Evolutionary conservation across 1,140 invertebrate species (phyloP).

Genomic region (Anastrepha obliqua): DNA sequence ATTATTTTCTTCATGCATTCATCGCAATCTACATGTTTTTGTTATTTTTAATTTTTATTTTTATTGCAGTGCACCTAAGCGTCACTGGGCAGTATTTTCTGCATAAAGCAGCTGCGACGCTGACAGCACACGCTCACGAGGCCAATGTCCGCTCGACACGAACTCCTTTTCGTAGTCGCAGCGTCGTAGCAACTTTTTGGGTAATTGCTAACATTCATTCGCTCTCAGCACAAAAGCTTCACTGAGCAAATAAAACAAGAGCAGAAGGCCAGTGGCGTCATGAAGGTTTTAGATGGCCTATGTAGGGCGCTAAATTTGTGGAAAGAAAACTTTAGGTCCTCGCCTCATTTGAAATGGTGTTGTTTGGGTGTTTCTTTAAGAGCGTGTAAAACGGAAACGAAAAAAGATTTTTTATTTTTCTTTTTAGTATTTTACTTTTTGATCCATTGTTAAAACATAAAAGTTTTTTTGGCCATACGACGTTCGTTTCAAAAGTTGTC

Average conservation of each 20-base stretch:
- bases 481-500: too few relatives aligned
- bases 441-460: too few relatives aligned
- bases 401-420: too few relatives aligned
- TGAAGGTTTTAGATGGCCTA: neutral
- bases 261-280: neutral
- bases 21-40: neutral
- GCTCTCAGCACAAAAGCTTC: conserved; percentile 11
- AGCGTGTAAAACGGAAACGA: too few relatives aligned
- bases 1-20: neutral
- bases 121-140: conserved; percentile 20
- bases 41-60: neutral
- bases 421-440: too few relatives aligned
- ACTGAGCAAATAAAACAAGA: neutral
- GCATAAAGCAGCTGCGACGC: neutral
- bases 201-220: neutral
- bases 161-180: neutral
- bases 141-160: conserved; percentile 38
- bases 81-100: too few relatives aligned
- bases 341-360: too few relatives aligned
- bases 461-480: too few relatives aligned
- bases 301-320: neutral
- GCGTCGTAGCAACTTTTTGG: conserved; percentile 21
- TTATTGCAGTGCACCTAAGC: neutral
- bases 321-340: too few relatives aligned
- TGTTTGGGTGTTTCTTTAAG: too few relatives aligned